Base-by-base conservation (phyloP, 2,113 vertebrate genomes). In the Rhinoptilus africanus region DNA sequence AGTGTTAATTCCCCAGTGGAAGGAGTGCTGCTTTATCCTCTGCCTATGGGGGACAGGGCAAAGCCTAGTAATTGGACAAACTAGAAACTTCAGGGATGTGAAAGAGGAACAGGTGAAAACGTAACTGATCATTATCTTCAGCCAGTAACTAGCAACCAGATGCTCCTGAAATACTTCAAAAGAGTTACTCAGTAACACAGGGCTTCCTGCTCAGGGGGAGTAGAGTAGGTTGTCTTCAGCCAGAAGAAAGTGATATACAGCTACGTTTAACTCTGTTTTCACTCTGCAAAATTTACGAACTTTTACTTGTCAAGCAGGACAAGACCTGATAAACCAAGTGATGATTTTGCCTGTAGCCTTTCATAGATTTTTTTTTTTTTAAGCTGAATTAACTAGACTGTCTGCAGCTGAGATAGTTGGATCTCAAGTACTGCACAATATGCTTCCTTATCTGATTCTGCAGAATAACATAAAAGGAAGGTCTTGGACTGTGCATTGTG, bases 71-170 rank as follows among this genome's bases (percentile, higher is more conserved):
- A 97, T 97, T 97, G 95, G 93, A 97, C 90, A 95, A 93, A 64
- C 39, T 45, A 51, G 89, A 97, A 96, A 95, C 92, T 95, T 97
- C 94, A 93, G 96, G 92, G 94, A 93, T 93, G 85, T 96, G 94
- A 85, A 97, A 97, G 88, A 90, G 62, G 75, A 97, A 83, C 94
- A 97, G 95, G 97, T 98, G 92, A 98, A 97, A 97, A 94, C 83
- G 54, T 77, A 97, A 97, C 94, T 22, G 69, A 96, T 98, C 97
- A 98, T 98, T 98, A 98, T 96, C 94, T 96, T 94, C 96, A 97
- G 93, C 88, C 95, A 86, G 88, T 88, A 94, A 95, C 97, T 75
- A 96, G 96, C 94, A 97, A 96, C 88, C 92, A 94, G 97, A 97
- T 93, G 89, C 97, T 97, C 92, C 92, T 92, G 91, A 94, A 95